These are phyloP conservation scores for Linnaemya tessellans DNA, from an alignment of 2,888 invertebrate species.

Conservation along the genomic window DNA sequence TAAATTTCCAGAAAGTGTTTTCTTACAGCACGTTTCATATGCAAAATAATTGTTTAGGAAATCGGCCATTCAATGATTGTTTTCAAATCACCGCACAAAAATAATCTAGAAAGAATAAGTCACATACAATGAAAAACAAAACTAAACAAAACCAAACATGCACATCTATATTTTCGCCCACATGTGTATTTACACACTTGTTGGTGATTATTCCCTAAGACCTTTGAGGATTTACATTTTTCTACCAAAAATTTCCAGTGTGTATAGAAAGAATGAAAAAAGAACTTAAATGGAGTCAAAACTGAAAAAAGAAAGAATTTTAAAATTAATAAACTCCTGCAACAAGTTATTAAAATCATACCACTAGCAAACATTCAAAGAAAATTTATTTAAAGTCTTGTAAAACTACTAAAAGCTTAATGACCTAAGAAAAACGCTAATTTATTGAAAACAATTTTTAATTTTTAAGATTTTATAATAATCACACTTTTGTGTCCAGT, in stretches of 20 bases:
- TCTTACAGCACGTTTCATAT: too few relatives aligned
- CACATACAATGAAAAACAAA: too few relatives aligned
- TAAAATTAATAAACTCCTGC: slow-evolving; percentile 12
- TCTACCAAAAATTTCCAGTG: background rate
- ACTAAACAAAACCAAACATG: too few relatives aligned
- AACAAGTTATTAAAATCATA: slow-evolving; percentile 17
- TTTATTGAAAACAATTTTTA: background rate
- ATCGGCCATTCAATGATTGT: too few relatives aligned
- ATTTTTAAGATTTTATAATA: background rate
- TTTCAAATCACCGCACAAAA: too few relatives aligned
- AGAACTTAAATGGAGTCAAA: background rate
- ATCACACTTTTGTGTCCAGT: background rate
- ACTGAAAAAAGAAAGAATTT: background rate
- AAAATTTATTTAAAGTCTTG: background rate
- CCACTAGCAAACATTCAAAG: background rate
- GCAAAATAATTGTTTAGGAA: too few relatives aligned
- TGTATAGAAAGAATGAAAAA: background rate
- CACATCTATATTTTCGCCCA: background rate
- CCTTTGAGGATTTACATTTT: slow-evolving; percentile 39
- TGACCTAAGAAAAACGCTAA: background rate
- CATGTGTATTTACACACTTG: slow-evolving; percentile 27
- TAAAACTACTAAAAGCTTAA: background rate
- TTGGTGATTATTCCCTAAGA: background rate
- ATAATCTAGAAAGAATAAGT: too few relatives aligned
- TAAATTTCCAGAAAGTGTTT: too few relatives aligned